Evolutionary conservation across 1,140 invertebrate genomes (phyloP), one percentile per base, ranked within the genome.

Genomic region (Anadara kagoshimensis): DNA sequence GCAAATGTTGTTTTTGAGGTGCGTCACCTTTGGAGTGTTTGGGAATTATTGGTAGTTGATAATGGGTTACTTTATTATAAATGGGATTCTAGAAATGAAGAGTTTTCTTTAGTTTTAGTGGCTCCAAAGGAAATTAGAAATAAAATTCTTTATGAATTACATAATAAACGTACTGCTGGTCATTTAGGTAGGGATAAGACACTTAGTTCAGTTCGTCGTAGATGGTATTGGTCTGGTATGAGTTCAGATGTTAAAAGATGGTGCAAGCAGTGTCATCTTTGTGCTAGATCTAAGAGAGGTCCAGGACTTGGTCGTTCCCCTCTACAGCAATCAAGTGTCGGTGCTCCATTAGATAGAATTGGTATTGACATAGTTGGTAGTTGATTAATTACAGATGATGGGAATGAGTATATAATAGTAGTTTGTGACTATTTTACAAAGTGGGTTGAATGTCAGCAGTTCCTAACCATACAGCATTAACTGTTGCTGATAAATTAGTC

Each of bases 341-440:
- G 56, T 5, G 54, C 5, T 51, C 36, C 63, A 12, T 56, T 73
- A 24, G 54, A 66, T 49, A 58, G 59, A n/a, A 41, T 45, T 47
- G 53, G 49, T n/a, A 36, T 43, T 54, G 63, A 67, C 41, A 62
- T 73, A 14, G 0, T 73, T 7, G 71, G 71, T 64, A 53, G 53
- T 11, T 63, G 43, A 26, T 65, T 47, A 1, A 20, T 45, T 20
- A 61, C 64, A 20, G 29, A 26, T 29, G 63, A 62, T 44, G 70
- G 64, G 18, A 82, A 82, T 70, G 68, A 78, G 58, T 78, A 75
- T 57, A 73, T 80, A 8, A 67, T 80, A 41, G 71, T 79, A 7
- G 44, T 75, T 8, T 65, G 49, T 22, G 73, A 80, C 22, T 68
- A 76, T 66, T n/a, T 56, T 70, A 70, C 43, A 49, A 80, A 80